These are phyloP conservation scores for Netelia virgata DNA, from an alignment of 2,888 invertebrate genomes.

Conservation along the genomic window DNA sequence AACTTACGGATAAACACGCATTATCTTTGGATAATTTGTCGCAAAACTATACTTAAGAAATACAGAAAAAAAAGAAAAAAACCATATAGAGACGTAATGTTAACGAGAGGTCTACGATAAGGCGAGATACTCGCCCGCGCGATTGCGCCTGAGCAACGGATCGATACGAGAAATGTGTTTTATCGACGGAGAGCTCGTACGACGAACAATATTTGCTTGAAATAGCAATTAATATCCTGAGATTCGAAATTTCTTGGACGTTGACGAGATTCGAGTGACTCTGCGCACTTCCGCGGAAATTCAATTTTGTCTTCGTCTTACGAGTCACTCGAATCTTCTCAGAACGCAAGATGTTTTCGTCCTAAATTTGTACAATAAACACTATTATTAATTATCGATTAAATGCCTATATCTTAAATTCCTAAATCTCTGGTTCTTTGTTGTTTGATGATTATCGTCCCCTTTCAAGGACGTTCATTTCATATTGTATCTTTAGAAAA, in stretches of 20 bases:
- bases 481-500: slow-evolving; percentile 31
- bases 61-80: slow-evolving; percentile 11
- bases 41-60: slow-evolving; percentile 45
- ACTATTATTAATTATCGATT: slow-evolving; percentile 52
- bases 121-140: background rate
- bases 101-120: slow-evolving; percentile 22
- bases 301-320: slow-evolving; percentile 10
- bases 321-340: background rate
- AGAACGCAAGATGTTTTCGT: slow-evolving; percentile 63
- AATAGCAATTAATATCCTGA: slow-evolving; percentile 71
- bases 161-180: slow-evolving; percentile 17
- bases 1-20: slow-evolving; percentile 55
- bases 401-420: slow-evolving; percentile 61
- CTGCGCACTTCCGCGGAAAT: slow-evolving; percentile 16
- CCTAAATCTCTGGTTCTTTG: slow-evolving; percentile 57
- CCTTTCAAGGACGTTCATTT: slow-evolving; percentile 41
- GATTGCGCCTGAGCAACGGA: slow-evolving; percentile 36
- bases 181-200: slow-evolving; percentile 52
- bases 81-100: slow-evolving; percentile 3
- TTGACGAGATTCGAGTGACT: slow-evolving; percentile 52
- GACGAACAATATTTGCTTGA: slow-evolving; percentile 45
- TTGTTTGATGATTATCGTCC: slow-evolving; percentile 62
- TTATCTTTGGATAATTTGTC: slow-evolving; percentile 72
- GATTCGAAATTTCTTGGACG: slow-evolving; percentile 70
- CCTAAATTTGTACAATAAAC: slow-evolving; percentile 71